A percentile compares a stretch with the other conserved stretches of the same genome.
Evolutionary conservation across 2,888 invertebrate species (phyloP).

Genomic region (Meteorus colon): DNA sequence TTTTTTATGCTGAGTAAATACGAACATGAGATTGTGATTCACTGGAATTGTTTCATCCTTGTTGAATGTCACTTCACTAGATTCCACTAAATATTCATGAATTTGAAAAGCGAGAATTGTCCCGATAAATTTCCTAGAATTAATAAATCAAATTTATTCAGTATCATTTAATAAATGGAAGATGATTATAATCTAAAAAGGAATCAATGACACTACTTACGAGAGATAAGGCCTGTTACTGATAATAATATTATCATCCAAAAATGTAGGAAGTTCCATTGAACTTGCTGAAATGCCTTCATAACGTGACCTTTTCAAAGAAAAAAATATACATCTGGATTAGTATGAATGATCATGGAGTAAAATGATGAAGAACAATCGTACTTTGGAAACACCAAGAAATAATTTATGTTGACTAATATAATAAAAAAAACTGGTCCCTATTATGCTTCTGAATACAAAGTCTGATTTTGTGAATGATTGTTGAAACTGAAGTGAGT

Average conservation of each 20-base stretch:
- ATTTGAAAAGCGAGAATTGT: constrained; percentile 65
- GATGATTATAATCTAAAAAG: neutral
- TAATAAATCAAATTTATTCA: constrained; percentile 7
- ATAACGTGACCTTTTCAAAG: constrained; percentile 50
- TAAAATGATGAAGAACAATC: too few relatives aligned
- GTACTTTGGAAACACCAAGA: neutral
- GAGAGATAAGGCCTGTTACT: constrained; percentile 66
- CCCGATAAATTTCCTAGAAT: constrained; percentile 63
- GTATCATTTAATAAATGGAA: neutral
- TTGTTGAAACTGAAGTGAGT: too few relatives aligned
- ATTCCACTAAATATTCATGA: constrained; percentile 62
- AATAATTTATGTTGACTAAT: neutral
- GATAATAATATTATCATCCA: constrained; percentile 63
- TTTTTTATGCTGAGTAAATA: constrained; percentile 27
- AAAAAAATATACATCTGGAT: neutral
- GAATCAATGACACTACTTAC: constrained; percentile 57
- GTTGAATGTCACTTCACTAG: constrained; percentile 61
- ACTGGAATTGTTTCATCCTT: constrained; percentile 49
- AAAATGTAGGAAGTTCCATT: constrained; percentile 59
- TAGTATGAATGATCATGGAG: too few relatives aligned
- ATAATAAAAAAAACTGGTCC: neutral
- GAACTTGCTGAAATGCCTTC: constrained; percentile 55
- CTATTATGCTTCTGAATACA: too few relatives aligned
- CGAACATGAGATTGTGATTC: constrained; percentile 61
- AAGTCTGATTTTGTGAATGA: too few relatives aligned